Evolutionary conservation across 2,113 vertebrate genomes (phyloP).

Genomic region (Aythya baeri): DNA sequence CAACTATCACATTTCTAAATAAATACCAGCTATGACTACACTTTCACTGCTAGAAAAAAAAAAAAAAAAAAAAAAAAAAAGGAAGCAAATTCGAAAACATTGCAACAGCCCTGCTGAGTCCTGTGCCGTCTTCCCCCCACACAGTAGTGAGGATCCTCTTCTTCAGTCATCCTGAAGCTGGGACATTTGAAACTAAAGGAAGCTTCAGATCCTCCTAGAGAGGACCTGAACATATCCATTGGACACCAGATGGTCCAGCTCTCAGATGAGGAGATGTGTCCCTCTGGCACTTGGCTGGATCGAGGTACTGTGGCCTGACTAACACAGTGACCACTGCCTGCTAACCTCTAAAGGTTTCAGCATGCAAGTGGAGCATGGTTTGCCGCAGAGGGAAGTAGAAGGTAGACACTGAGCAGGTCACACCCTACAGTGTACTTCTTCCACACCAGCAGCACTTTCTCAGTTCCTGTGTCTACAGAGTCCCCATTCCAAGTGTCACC

Average conservation of each 20-base stretch:
- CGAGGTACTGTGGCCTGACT: background rate
- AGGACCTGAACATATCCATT: background rate
- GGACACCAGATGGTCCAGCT: accelerated
- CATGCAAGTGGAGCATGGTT: accelerated
- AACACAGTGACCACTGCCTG: accelerated
- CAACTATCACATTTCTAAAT: accelerated
- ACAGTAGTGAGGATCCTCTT: background rate
- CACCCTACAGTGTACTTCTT: background rate
- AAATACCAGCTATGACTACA: background rate
- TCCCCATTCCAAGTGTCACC: background rate
- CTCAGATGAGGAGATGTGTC: background rate
- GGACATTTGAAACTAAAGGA: background rate
- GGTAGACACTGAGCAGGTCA: accelerated
- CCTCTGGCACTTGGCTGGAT: background rate
- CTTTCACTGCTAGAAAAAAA: background rate
- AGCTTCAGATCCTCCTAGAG: background rate
- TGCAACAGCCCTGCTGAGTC: background rate
- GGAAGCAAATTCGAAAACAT: background rate
- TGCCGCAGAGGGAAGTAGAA: background rate
- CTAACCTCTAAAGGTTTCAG: background rate
- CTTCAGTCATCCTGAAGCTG: background rate
- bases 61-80: background rate
- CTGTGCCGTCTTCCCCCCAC: accelerated
- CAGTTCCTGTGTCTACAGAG: background rate
- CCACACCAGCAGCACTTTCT: background rate